These are phyloP conservation scores for Scrobipalpa atriplicella DNA, from an alignment of 2,888 invertebrate species.

Conservation along the genomic window DNA sequence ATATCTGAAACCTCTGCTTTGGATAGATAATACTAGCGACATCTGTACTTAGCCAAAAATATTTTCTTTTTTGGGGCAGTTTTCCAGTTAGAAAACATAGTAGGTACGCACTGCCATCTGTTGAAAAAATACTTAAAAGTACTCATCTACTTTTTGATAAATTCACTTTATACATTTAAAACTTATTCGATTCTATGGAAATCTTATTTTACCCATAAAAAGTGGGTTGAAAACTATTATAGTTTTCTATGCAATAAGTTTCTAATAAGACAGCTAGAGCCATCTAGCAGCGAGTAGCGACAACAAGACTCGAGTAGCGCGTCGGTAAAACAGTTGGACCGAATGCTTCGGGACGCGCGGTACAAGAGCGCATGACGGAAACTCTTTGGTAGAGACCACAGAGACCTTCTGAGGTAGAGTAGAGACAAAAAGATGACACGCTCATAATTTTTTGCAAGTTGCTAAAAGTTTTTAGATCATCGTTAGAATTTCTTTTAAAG, in stretches of 20 bases:
- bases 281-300: conserved; percentile 61
- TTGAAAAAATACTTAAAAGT: neutral
- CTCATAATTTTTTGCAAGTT: no score
- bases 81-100: neutral
- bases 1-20: neutral
- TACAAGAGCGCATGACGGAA: neutral
- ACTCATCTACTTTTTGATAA: no score
- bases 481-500: no score
- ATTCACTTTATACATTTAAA: no score
- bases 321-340: conserved; percentile 64
- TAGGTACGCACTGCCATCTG: neutral
- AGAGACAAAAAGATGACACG: no score
- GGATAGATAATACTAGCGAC: neutral
- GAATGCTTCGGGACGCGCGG: conserved; percentile 54
- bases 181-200: no score
- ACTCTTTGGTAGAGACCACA: neutral
- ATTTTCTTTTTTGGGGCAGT: neutral
- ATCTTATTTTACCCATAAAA: no score
- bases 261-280: conserved; percentile 36
- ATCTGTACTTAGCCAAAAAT: neutral
- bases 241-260: neutral
- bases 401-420: no score
- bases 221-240: no score
- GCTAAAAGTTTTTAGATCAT: no score
- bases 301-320: conserved; percentile 25